Conservation (phyloP, 2,113 vertebrate species). For the Pampusana beccarii region DNA sequence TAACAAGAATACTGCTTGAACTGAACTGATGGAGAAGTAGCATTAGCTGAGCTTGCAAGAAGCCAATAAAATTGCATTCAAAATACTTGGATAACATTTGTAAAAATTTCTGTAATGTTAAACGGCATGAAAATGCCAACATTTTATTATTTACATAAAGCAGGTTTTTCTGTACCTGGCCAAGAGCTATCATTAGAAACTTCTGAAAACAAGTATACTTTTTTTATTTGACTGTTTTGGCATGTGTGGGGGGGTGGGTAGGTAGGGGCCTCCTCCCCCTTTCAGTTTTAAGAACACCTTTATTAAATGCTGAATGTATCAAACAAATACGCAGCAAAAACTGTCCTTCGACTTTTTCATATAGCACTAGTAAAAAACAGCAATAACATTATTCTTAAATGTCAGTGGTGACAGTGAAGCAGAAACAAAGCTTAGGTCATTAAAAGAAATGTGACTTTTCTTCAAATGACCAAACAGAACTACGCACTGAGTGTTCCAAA, state of each 20-base stretch:
- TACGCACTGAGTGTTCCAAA: background rate
- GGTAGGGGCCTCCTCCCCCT: background rate
- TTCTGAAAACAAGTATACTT: background rate
- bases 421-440: conserved; percentile 1
- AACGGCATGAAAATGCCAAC: background rate
- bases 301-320: background rate
- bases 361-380: background rate
- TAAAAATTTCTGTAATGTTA: background rate
- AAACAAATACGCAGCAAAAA: background rate
- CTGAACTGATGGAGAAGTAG: background rate
- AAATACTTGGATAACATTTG: background rate
- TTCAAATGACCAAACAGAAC: background rate
- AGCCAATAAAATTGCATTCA: background rate
- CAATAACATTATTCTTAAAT: background rate
- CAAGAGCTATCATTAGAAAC: background rate
- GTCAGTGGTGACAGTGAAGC: background rate
- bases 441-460: conserved; percentile 27
- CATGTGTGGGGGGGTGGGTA: accelerated
- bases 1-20: background rate
- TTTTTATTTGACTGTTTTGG: background rate
- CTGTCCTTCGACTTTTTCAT: background rate
- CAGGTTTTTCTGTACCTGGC: background rate
- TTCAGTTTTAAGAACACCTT: background rate
- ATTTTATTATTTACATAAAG: background rate
- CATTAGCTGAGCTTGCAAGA: background rate